A percentile compares a stretch with the other conserved stretches of the same genome.
Conservation (phyloP, 1,140 invertebrate species). For the Penaeus japonicus region DNA sequence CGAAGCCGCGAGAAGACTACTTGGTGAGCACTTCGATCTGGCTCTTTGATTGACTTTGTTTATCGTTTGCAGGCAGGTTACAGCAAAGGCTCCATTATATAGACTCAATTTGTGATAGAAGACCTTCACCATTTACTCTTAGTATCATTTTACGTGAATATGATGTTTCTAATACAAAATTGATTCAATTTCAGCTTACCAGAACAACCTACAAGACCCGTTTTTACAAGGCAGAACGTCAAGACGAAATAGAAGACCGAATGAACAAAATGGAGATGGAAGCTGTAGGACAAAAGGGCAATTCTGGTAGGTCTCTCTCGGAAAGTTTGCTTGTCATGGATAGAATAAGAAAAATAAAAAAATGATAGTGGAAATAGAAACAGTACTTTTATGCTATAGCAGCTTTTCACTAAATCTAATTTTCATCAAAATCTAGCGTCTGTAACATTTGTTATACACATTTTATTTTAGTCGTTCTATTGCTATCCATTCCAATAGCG, state of each 20-base stretch:
- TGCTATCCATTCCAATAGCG: too few relatives aligned
- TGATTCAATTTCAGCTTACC: background rate
- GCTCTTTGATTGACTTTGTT: background rate
- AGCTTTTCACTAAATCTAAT: too few relatives aligned
- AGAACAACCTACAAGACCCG: conserved; percentile 13
- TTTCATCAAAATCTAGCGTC: too few relatives aligned
- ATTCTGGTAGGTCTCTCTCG: background rate
- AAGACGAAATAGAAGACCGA: background rate
- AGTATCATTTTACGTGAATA: background rate
- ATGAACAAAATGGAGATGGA: background rate
- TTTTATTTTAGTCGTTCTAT: too few relatives aligned
- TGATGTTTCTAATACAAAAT: background rate
- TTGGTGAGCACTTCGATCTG: conserved; percentile 50
- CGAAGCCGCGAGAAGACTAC: conserved; percentile 60
- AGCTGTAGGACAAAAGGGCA: background rate
- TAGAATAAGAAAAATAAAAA: too few relatives aligned
- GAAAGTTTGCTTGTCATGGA: too few relatives aligned
- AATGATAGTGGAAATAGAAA: too few relatives aligned
- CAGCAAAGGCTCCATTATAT: too few relatives aligned
- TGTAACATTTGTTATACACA: too few relatives aligned
- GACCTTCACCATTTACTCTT: background rate
- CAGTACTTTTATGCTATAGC: too few relatives aligned
- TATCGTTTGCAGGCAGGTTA: background rate
- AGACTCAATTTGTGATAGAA: too few relatives aligned
- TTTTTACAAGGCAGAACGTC: background rate